Percentiles rank a stretch among this genome's conserved stretches.
phyloP scores from a whole-genome alignment of 1,140 invertebrate genomes.

The Atta colombica region DNA sequence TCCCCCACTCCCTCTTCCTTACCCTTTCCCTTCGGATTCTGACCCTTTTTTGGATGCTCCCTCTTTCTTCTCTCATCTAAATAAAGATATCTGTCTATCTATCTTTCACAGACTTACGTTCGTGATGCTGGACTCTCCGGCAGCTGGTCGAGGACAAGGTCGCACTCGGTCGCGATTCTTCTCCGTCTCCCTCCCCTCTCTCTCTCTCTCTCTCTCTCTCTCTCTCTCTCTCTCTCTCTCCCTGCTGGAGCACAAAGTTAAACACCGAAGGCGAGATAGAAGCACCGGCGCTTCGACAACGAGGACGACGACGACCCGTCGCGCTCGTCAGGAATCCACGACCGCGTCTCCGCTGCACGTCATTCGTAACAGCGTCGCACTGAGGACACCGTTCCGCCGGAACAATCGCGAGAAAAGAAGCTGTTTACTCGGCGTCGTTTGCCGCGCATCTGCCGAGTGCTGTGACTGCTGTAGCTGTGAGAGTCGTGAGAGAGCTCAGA shows the following conservation, averaged over 20 bases:
- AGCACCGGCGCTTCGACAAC: not conserved
- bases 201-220: not conserved
- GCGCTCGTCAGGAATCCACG: constrained; percentile 43
- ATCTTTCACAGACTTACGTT: constrained; percentile 16
- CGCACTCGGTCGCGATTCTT: constrained; percentile 11
- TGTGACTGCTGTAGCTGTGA: no score
- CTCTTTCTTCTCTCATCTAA: constrained; percentile 13
- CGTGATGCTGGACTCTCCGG: constrained; percentile 21
- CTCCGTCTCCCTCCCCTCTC: not conserved
- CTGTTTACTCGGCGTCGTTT: constrained; percentile 68
- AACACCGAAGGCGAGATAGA: not conserved
- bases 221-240: not conserved
- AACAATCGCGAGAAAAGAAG: not conserved
- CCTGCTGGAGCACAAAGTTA: not conserved
- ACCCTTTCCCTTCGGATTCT: no score
- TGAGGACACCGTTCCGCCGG: not conserved
- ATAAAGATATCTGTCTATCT: no score
- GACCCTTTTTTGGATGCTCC: not conserved
- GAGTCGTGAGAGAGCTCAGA: no score
- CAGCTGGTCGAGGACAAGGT: constrained; percentile 49
- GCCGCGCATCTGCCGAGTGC: constrained; percentile 70
- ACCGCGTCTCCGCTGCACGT: constrained; percentile 44
- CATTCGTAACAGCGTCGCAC: constrained; percentile 61
- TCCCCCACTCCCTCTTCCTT: no score
- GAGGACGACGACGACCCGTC: not conserved